phyloP scores from a whole-genome alignment of 2,888 invertebrate species.

The Microplitis manilae region DNA sequence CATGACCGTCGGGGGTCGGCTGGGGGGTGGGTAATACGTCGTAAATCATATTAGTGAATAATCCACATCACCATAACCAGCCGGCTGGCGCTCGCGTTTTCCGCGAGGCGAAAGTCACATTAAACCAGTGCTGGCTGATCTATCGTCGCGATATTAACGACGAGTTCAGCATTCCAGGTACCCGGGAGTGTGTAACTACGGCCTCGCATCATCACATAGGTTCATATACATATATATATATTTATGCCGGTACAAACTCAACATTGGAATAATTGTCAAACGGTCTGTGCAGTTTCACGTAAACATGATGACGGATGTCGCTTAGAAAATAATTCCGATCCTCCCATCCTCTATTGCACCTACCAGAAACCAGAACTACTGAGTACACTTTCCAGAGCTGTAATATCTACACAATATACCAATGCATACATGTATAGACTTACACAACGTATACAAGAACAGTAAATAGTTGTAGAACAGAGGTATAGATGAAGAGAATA shows the following conservation, averaged over 20 bases:
- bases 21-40: constrained; percentile 66
- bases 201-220: not conserved
- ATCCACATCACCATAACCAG: constrained; percentile 71
- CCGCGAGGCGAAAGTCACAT: constrained; percentile 61
- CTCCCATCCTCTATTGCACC: no score
- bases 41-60: constrained; percentile 73
- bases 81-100: constrained; percentile 56
- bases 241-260: not conserved
- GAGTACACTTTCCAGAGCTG: not conserved
- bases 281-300: not conserved
- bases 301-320: not conserved
- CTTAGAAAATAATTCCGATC: not conserved
- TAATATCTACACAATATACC: not conserved
- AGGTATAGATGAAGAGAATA: constrained; percentile 13
- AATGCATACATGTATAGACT: not conserved
- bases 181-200: constrained; percentile 19
- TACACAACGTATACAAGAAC: not conserved
- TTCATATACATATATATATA: not conserved
- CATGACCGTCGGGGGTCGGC: constrained; percentile 34
- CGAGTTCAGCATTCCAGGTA: constrained; percentile 41
- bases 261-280: constrained; percentile 19
- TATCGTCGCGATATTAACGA: constrained; percentile 49
- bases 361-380: not conserved
- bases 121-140: constrained; percentile 46
- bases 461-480: not conserved